Base-by-base conservation (phyloP, 2,888 invertebrate species). In the Tachina fera region DNA sequence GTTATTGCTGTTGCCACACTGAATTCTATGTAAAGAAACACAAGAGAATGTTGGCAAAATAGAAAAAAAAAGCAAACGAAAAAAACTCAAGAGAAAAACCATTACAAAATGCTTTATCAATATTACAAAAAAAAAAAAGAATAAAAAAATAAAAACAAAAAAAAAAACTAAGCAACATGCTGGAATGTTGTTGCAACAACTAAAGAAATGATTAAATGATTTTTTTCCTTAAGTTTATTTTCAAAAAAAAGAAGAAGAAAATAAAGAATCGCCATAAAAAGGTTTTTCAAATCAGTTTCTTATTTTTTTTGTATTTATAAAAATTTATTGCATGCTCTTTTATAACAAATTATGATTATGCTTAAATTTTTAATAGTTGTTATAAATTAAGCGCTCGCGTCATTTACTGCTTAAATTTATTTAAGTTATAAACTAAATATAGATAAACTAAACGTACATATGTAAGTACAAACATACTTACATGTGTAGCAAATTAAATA, bases 171-270 rank as follows among this genome's bases (percentile, higher is more conserved):
- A 87, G 85, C 87, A 85, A 85, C 87, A 85, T 87, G 83, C 76
- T 87, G 87, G 85, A 87, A 87, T 87, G 87, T 87, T 87, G 87
- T 83, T 71, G 87, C 87, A 84, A 84, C 79, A 81, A 77, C 67
- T 81, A 71, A 60, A 71, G 43, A 72, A 80, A 76, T 76, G 75
- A 68, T 67, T 47, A 84, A 75, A 84, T 58, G 74, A 47, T 39
- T 68, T 65, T 68, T 56, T 8, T 41, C 11, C 53, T 63, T 39
- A 1, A 45, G 45, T 47, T 16, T 49, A 19, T 31, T 43, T 65
- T 72, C 22, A 19, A 61, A 70, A n/a, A n/a, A n/a, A n/a, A n/a
- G n/a, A n/a, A n/a, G n/a, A n/a, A n/a, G n/a, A n/a, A n/a, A n/a
- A n/a, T n/a, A n/a, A n/a, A n/a, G n/a, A n/a, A n/a, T n/a, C n/a